A percentile compares a stretch with the other conserved stretches of the same genome.
phyloP scores from a whole-genome alignment of 2,113 vertebrate genomes.

The Numenius arquata region DNA sequence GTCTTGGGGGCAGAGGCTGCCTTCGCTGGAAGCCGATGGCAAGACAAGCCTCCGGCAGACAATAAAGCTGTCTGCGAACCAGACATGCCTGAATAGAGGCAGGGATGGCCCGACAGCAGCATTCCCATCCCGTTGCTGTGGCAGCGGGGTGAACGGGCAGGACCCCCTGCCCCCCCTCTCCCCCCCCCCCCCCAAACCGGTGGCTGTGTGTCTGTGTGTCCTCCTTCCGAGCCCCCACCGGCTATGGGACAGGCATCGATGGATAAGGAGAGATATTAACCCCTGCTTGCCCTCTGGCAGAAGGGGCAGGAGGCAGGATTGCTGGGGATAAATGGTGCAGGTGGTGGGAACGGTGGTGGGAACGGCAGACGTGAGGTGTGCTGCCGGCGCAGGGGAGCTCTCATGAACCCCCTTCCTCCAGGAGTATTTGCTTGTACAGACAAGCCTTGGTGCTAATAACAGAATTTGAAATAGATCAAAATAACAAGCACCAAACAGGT shows the following conservation, averaged over 20 bases:
- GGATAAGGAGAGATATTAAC: slow-evolving; percentile 38
- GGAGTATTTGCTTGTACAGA: not conserved
- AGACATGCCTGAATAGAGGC: not conserved
- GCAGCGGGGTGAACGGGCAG: slow-evolving; percentile 60
- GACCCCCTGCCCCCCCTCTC: not conserved
- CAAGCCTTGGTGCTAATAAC: not conserved
- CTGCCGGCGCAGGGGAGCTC: not conserved
- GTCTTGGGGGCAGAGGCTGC: slow-evolving; percentile 7
- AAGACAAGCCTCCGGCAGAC: slow-evolving; percentile 35
- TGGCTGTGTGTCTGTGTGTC: not conserved
- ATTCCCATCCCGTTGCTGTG: slow-evolving; percentile 71
- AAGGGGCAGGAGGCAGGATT: not conserved
- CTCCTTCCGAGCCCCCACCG: too few relatives aligned
- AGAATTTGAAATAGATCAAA: not conserved
- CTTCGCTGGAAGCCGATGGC: slow-evolving; percentile 26
- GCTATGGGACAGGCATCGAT: not conserved
- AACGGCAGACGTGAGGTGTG: accelerated
- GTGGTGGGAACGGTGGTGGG: accelerated
- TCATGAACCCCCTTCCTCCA: accelerated
- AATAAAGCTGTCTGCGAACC: slow-evolving; percentile 49
- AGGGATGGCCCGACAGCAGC: not conserved
- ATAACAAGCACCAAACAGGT: not conserved
- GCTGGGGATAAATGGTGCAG: not conserved
- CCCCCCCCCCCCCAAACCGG: too few relatives aligned
- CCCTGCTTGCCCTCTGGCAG: not conserved